Percentiles rank a stretch among this genome's conserved stretches.
Conservation (phyloP, 1,140 invertebrate genomes). For the Brachystomella parvula region DNA sequence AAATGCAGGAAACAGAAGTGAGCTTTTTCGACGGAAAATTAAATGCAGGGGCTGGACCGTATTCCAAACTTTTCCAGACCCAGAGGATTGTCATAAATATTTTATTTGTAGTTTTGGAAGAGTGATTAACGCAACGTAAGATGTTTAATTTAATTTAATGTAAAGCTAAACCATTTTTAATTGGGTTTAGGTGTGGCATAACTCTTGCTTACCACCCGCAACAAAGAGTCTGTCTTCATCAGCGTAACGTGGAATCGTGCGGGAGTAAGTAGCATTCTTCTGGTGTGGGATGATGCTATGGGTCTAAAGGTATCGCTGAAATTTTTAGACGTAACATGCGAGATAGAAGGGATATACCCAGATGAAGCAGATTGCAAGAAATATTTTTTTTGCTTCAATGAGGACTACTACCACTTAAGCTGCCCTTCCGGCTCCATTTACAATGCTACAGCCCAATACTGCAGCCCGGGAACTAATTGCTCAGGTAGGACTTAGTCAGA, state of each 20-base stretch:
- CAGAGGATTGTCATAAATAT: background rate
- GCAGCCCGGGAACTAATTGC: no score
- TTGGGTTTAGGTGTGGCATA: background rate
- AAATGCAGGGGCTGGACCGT: background rate
- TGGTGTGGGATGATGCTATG: background rate
- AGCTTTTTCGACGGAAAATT: background rate
- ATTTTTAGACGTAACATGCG: background rate
- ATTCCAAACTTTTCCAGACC: background rate
- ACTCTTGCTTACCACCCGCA: background rate
- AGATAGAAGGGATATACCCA: background rate
- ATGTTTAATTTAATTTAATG: background rate
- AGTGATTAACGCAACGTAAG: background rate
- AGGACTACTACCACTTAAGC: background rate
- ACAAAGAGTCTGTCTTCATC: background rate
- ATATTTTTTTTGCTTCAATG: background rate
- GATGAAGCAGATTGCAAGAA: background rate
- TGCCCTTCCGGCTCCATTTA: background rate
- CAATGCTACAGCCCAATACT: background rate
- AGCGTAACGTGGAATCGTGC: background rate
- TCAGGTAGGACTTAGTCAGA: no score
- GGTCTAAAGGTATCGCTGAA: background rate
- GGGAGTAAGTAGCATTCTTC: background rate
- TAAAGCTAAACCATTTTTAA: background rate
- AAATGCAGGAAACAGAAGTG: background rate
- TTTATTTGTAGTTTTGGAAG: background rate